Percentiles rank a stretch among this genome's conserved stretches.
phyloP scores from a whole-genome alignment of 2,113 vertebrate species.

The Podarcis cretensis region DNA sequence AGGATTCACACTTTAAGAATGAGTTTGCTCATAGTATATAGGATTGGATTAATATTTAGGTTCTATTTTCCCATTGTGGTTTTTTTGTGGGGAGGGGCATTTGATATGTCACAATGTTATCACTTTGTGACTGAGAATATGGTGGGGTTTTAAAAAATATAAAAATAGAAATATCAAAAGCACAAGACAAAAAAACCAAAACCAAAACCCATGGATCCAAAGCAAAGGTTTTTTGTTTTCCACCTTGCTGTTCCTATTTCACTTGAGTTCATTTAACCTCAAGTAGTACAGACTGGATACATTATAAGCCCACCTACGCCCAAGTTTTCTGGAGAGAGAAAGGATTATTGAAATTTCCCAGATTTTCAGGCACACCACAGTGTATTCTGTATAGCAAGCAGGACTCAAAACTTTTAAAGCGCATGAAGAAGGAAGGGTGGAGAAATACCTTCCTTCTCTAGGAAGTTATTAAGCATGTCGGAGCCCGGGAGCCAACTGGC shows the following conservation, averaged over 20 bases:
- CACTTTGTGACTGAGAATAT: neutral
- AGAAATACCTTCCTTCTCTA: neutral
- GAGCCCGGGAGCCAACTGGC: neutral
- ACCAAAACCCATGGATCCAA: neutral
- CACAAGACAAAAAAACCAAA: neutral
- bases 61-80: no score
- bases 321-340: neutral
- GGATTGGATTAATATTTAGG: no score
- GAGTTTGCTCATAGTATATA: no score
- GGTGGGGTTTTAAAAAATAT: no score
- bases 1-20: no score
- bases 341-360: neutral
- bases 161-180: neutral
- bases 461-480: slow-evolving; percentile 7
- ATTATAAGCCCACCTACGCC: neutral
- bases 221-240: neutral
- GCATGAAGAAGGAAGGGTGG: neutral
- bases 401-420: neutral
- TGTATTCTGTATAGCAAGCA: slow-evolving; percentile 1
- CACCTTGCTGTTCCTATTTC: neutral
- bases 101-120: neutral
- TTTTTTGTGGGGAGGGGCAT: no score
- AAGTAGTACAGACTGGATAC: neutral
- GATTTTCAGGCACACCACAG: neutral
- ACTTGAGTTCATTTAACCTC: neutral